Base-by-base conservation (phyloP, 2,113 vertebrate species). In the Hipposideros armiger region DNA sequence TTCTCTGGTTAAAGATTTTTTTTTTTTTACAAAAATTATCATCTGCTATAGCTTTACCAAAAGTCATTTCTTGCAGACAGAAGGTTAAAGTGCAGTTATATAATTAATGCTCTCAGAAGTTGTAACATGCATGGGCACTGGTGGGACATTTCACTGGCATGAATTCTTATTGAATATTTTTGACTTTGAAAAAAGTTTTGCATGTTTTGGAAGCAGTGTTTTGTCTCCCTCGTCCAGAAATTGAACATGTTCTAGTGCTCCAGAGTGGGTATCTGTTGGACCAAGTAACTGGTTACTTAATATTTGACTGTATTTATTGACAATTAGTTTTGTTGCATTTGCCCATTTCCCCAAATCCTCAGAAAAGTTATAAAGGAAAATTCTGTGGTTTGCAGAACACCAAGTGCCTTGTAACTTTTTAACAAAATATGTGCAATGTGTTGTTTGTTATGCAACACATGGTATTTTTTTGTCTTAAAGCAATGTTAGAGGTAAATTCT, bases 71-170 rank as follows among this genome's bases (percentile, higher is more conserved):
- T 7, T 78, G 42, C 77, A 26, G 56, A 60, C 15, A 24, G 47
- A 45, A 90, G 32, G 67, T 88, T 36, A 52, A 81, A 87, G 58
- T 83, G 62, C 69, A 40, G 26, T 88, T 95, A 26, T 26, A 69
- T 89, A 94, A 86, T 83, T 89, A 94, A 86, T 83, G 45, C n/a
- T 67, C 30, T 90, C 52, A 30, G 40, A 95, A 95, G 67, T 88
- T 95, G 54, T n/a, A 14, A 52, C 42, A 2, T 76, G 77, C 40
- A 4, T 62, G 54, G 4, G 69, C 1, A 2, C 58, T 45, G 56
- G 30, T 84, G 70, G 45, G 52, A 90, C 52, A 3, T 94, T 77
- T 77, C 45, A 26, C 9, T 58, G 82, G 50, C 60, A 77, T 66
- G 52, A 28, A 67, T 77, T 91, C 32, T 62, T 81, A 64, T 85